phyloP scores from a whole-genome alignment of 2,888 invertebrate species.

The Pelosia muscerda region DNA sequence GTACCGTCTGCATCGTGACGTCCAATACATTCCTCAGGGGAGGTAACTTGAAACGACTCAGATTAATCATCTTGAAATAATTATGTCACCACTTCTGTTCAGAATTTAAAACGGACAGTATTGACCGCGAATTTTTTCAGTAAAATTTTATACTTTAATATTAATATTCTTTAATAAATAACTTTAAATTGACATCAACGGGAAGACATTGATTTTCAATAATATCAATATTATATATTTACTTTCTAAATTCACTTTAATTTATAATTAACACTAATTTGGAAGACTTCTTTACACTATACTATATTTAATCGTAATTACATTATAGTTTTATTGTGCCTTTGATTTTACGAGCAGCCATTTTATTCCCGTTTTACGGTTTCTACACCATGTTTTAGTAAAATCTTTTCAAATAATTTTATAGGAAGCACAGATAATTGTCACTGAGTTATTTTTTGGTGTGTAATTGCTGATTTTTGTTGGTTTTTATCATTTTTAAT shows the following conservation, averaged over 20 bases:
- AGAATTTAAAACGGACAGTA: constrained; percentile 12
- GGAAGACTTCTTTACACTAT: constrained; percentile 84
- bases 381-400: constrained; percentile 39
- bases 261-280: constrained; percentile 60
- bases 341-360: constrained; percentile 67
- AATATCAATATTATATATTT: constrained; percentile 34
- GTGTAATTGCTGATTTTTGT: constrained; percentile 52
- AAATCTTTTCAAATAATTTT: constrained; percentile 27
- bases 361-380: constrained; percentile 55
- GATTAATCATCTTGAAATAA: constrained; percentile 68
- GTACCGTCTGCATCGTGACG: constrained; percentile 93
- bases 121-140: constrained; percentile 17
- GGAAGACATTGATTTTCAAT: constrained; percentile 58
- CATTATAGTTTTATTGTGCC: constrained; percentile 65
- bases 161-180: constrained; percentile 29
- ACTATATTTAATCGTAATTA: constrained; percentile 56
- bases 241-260: constrained; percentile 42
- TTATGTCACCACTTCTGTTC: constrained; percentile 7
- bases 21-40: constrained; percentile 92
- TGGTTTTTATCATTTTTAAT: constrained; percentile 68
- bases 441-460: constrained; percentile 41
- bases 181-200: constrained; percentile 51
- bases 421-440: constrained; percentile 39
- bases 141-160: constrained; percentile 19
- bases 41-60: constrained; percentile 89